A percentile compares a stretch with the other conserved stretches of the same genome.
Conservation (phyloP, 2,888 invertebrate species). For the Drosophila neutralis region DNA sequence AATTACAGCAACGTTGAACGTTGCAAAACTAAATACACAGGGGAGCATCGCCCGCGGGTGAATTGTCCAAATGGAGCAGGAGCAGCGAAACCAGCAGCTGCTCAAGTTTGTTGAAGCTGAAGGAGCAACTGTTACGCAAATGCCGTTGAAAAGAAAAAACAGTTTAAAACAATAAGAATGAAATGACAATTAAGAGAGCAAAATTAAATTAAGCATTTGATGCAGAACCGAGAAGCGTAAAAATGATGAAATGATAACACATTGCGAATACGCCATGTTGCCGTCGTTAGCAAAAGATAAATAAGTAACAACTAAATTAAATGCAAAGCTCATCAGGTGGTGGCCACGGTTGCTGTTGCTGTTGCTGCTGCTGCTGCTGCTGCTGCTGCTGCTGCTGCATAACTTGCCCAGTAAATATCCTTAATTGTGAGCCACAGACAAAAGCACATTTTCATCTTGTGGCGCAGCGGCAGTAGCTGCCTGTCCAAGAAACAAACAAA, state of each 20-base stretch:
- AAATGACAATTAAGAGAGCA: slow-evolving; percentile 67
- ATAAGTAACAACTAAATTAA: slow-evolving; percentile 54
- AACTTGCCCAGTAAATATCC: slow-evolving; percentile 53
- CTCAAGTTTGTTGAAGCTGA: slow-evolving; percentile 50
- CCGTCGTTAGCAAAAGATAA: slow-evolving; percentile 27
- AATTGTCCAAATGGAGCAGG: slow-evolving; percentile 53
- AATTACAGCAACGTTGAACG: slow-evolving; percentile 59
- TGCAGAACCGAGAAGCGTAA: slow-evolving; percentile 57
- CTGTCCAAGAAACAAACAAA: slow-evolving; percentile 44
- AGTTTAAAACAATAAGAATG: slow-evolving; percentile 58
- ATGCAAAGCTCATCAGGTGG: slow-evolving; percentile 54
- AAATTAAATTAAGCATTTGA: slow-evolving; percentile 71
- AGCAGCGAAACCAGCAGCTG: slow-evolving; percentile 54
- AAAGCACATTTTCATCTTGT: slow-evolving; percentile 12
- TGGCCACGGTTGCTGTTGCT: slow-evolving; percentile 14
- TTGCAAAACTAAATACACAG: slow-evolving; percentile 58
- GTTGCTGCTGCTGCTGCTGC: background rate
- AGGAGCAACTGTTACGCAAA: slow-evolving; percentile 50
- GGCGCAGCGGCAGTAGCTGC: slow-evolving; percentile 3
- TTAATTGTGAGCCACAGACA: slow-evolving; percentile 46
- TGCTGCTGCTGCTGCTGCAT: slow-evolving; percentile 10
- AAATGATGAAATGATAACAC: slow-evolving; percentile 74
- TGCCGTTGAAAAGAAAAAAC: slow-evolving; percentile 30
- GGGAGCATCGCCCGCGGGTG: slow-evolving; percentile 52
- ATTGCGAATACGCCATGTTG: slow-evolving; percentile 34